Conservation (phyloP, 2,113 vertebrate genomes). For the Gymnocephalus cernua region DNA sequence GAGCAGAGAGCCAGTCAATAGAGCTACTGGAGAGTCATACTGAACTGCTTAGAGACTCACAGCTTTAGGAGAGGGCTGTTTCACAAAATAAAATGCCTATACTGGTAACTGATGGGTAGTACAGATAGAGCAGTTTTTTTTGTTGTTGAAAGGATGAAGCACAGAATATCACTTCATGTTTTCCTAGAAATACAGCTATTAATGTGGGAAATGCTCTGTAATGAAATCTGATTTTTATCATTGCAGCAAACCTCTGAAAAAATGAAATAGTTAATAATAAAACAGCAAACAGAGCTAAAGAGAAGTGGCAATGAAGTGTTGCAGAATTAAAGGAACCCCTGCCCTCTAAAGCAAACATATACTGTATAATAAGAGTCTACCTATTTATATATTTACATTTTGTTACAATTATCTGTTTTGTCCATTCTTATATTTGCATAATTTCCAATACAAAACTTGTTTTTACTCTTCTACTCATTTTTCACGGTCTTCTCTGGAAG, state of each 20-base stretch:
- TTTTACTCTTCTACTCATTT: neutral
- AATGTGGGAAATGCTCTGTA: conserved; percentile 2
- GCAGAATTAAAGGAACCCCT: neutral
- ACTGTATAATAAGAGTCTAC: no score
- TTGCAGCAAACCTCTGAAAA: conserved; percentile 5
- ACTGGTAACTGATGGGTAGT: conserved; percentile 29
- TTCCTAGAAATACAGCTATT: conserved; percentile 5
- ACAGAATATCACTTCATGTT: neutral
- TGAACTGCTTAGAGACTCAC: conserved; percentile 57
- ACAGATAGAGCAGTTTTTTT: conserved; percentile 13
- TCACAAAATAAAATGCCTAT: conserved; percentile 50
- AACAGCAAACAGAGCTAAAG: neutral
- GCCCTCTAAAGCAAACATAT: neutral
- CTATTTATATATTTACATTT: neutral
- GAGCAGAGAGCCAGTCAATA: conserved; percentile 74
- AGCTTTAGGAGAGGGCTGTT: conserved; percentile 47
- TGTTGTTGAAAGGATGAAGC: neutral
- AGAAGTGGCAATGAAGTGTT: neutral
- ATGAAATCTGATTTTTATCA: conserved; percentile 31
- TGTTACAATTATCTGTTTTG: neutral
- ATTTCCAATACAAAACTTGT: neutral
- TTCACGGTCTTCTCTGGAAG: conserved; percentile 26
- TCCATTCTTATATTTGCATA: neutral
- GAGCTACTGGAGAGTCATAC: conserved; percentile 64
- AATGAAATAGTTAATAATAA: neutral